Evolutionary conservation across 2,888 invertebrate genomes (phyloP).

Genomic region (Ariolimax columbianus): DNA sequence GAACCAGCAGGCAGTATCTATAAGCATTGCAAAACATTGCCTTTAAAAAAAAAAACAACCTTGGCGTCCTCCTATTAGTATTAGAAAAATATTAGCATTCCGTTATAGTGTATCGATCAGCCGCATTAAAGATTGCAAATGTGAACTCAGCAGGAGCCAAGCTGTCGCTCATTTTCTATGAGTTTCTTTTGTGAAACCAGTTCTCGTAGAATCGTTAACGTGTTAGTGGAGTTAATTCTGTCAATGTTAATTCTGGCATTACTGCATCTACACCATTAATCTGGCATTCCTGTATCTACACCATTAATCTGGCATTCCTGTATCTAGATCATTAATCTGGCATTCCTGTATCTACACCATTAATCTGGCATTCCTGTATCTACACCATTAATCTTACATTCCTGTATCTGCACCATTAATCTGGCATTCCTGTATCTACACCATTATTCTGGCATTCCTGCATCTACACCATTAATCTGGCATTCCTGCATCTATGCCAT

Average conservation of each 20-base stretch:
- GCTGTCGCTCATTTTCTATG: background rate
- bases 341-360: too few relatives aligned
- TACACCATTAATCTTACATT: too few relatives aligned
- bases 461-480: too few relatives aligned
- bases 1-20: background rate
- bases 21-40: background rate
- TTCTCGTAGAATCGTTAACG: background rate
- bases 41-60: background rate
- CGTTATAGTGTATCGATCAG: conserved; percentile 7
- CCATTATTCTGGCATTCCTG: too few relatives aligned
- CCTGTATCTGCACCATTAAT: too few relatives aligned
- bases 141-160: background rate
- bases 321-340: too few relatives aligned
- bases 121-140: background rate
- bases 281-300: too few relatives aligned
- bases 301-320: too few relatives aligned
- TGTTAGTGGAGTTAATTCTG: background rate
- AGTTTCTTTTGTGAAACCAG: background rate
- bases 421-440: too few relatives aligned
- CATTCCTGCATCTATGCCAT: too few relatives aligned
- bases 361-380: too few relatives aligned
- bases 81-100: background rate
- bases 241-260: background rate
- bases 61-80: background rate
- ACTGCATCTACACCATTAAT: background rate